Evolutionary conservation across 92 coral and sea anemone species (phyloP).

Genomic region (Parazoanthus atlanticus): DNA sequence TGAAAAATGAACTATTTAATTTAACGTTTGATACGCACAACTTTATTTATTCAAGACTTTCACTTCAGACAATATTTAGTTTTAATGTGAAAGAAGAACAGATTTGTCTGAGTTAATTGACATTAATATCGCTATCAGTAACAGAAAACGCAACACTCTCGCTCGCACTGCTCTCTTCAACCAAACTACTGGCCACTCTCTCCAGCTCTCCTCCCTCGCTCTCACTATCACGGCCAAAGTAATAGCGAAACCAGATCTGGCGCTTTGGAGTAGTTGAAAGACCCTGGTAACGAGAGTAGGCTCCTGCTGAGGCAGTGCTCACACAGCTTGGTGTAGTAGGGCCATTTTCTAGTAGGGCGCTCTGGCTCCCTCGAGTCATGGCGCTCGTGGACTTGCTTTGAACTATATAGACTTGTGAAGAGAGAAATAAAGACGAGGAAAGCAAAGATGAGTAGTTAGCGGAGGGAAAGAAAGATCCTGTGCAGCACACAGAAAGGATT

Average conservation of each 20-base stretch:
- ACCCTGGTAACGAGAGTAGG: conserved; percentile 62
- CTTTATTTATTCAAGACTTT: too few relatives aligned
- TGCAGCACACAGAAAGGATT: neutral
- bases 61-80: neutral
- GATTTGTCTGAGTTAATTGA: neutral
- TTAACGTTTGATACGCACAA: neutral
- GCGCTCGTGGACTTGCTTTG: conserved; percentile 7
- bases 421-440: conserved; percentile 14
- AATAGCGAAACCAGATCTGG: conserved; percentile 58
- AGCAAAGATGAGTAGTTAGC: neutral
- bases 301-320: conserved; percentile 46
- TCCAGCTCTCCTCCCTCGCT: conserved; percentile 31
- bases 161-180: neutral
- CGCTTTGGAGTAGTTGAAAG: conserved; percentile 64
- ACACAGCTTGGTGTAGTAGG: neutral
- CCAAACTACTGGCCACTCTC: conserved; percentile 13
- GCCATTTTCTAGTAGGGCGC: neutral
- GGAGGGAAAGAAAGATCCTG: neutral
- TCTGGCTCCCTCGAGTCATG: conserved; percentile 15
- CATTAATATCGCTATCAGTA: neutral
- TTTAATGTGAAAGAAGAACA: neutral
- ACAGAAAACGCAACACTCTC: neutral
- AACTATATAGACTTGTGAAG: conserved; percentile 3
- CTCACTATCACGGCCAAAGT: conserved; percentile 47
- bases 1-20: too few relatives aligned